Base-by-base conservation (phyloP, 2,113 vertebrate genomes). In the Seriola quinqueradiata region DNA sequence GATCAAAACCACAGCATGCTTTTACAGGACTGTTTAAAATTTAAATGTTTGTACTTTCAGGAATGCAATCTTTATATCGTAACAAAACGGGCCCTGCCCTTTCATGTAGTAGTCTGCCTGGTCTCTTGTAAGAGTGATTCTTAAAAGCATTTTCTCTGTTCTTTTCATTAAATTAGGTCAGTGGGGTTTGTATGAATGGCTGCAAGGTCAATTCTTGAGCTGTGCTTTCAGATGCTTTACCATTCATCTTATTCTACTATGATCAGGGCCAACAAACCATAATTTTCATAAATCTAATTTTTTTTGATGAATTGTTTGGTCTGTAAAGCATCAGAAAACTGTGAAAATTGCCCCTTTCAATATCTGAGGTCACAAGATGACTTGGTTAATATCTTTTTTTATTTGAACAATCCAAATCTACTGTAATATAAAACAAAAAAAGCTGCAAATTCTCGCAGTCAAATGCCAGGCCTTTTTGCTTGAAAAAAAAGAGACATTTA, bases 21-120 rank as follows among this genome's bases (percentile, higher is more conserved):
- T 79, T 79, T 59, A 57, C 60, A 60, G 50, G 63, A 32, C 40
- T 70, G 14, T 81, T 78, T 70, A 63, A 64, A 76, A 11, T 54
- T 23, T 67, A 60, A 80, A 75, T 67, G 65, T 48, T 58, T 82
- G 46, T n/a, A 23, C 36, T 77, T 71, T 76, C 19, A 70, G 7
- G 8, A 50, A 13, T 23, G 28, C 12, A 48, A 0, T 38, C 11
- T 60, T 57, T 21, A 23, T 48, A 34, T 65, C 7, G 40, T 54
- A 57, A 21, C 36, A 48, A 75, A 80, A 54, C 19, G 16, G 46
- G 46, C 36, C 8, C 9, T 1, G 40, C 23, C 40, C 5, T 42
- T 46, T 77, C 3, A 40, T 74, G 38, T 44, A 1, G 44, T 40
- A n/a, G 5, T 19, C 48, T 55, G n/a, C 21, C 25, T 25, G 4